Evolutionary conservation across 92 coral and sea anemone species (phyloP), one percentile per base, ranked within the genome.

Genomic region (Porites rus): DNA sequence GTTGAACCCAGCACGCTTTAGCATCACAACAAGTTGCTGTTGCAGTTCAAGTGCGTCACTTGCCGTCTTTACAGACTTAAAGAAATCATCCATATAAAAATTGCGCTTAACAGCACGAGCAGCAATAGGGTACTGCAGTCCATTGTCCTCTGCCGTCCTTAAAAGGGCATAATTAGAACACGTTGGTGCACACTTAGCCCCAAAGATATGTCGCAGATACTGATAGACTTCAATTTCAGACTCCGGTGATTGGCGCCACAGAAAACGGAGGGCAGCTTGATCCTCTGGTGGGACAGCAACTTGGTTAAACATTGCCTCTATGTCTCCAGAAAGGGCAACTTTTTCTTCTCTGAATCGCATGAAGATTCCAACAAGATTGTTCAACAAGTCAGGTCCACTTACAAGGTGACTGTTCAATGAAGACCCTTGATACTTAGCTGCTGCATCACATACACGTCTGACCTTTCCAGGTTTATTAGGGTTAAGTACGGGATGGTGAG

Each of bases 301-400:
- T 72, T 88, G 94, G 16, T 87, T 63, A 78, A 88, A 88, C 90
- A 88, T 84, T 80, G 81, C 84, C 20, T 90, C 91, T 4, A 84
- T 91, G 80, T 91, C 92, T 62, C 89, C 91, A n/a, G 92, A 88
- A 11, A 91, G 62, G 1, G 89, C 94, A 13, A 88, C 64, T 25
- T 20, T 81, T 86, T 90, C 89, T 84, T 91, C 87, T 58, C 89
- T 54, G 84, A 87, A 91, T 60, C 88, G 82, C 79, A 87, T 66
- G 52, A 91, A 74, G n/a, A 91, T 77, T 56, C 87, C 94, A 76
- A 87, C 87, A 63, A 87, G 85, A 17, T 72, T 77, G 74, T 61
- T 79, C 13, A 87, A 43, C 69, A 79, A 64, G 24, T 87, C 90
- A 61, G 92, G 92, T 69, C 90, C 92, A 4, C 73, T 87, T 70